phyloP scores from a whole-genome alignment of 35 echinoderm and acorn worm genomes.

The Patiria miniata region DNA sequence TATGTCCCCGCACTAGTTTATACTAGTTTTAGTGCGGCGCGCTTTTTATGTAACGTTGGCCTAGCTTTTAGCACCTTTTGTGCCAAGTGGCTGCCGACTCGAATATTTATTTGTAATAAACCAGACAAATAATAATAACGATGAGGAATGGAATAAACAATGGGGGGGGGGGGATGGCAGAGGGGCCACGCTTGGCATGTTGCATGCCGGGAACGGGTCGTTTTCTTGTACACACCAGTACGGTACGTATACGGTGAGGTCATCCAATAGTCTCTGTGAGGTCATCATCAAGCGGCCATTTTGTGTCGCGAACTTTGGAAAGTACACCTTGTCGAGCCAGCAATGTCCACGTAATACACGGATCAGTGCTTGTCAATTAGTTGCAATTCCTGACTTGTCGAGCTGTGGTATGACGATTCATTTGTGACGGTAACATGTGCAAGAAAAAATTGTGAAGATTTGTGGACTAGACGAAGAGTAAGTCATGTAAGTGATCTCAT shows the following conservation, averaged over 20 bases:
- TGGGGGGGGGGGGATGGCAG: no score
- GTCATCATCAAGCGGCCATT: slow-evolving; percentile 16
- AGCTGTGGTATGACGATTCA: neutral
- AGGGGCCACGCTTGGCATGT: no score
- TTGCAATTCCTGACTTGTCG: neutral
- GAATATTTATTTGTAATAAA: no score
- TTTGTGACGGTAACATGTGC: neutral
- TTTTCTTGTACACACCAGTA: neutral
- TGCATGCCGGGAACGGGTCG: slow-evolving; percentile 16
- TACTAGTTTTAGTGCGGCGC: no score
- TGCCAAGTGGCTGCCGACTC: no score
- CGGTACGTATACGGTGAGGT: no score
- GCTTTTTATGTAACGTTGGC: no score
- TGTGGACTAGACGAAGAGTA: neutral
- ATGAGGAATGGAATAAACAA: no score
- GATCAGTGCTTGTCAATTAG: neutral
- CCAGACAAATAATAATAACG: no score
- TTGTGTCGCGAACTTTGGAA: neutral
- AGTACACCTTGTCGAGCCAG: neutral
- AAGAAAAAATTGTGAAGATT: slow-evolving; percentile 8
- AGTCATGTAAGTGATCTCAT: neutral
- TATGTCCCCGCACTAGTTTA: no score
- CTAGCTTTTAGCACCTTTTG: no score
- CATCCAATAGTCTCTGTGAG: no score
- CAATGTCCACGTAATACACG: neutral